Evolutionary conservation across 2,113 vertebrate genomes (phyloP).

Genomic region (Serinus canaria): DNA sequence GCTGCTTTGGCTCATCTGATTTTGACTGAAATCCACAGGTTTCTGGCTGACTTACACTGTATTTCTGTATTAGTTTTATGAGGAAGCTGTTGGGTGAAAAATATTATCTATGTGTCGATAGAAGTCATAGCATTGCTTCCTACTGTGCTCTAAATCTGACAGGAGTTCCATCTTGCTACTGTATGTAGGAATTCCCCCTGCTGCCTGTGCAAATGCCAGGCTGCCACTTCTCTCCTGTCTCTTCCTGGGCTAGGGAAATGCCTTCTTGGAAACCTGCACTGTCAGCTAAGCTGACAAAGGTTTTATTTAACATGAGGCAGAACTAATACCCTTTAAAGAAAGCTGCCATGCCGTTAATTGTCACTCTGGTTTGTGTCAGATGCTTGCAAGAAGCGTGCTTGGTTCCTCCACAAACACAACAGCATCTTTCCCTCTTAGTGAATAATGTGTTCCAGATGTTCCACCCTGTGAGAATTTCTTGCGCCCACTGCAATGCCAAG

Average conservation of each 20-base stretch:
- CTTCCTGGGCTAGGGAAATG: not conserved
- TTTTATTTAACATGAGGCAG: slow-evolving; percentile 35
- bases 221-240: not conserved
- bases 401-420: slow-evolving; percentile 52
- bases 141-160: not conserved
- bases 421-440: slow-evolving; percentile 50
- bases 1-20: not conserved
- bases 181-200: not conserved
- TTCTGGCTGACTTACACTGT: not conserved
- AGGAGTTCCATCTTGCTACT: slow-evolving; percentile 6
- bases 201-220: not conserved
- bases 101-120: not conserved
- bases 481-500: slow-evolving; percentile 8
- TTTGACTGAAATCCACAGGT: slow-evolving; percentile 15
- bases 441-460: slow-evolving; percentile 58
- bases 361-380: slow-evolving; percentile 59
- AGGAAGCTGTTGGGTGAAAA: slow-evolving; percentile 19
- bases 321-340: slow-evolving; percentile 37
- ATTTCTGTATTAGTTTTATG: slow-evolving; percentile 10
- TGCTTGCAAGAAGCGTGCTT: slow-evolving; percentile 38
- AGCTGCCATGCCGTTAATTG: slow-evolving; percentile 27
- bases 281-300: slow-evolving; percentile 12
- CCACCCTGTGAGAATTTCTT: slow-evolving; percentile 57
- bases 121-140: not conserved
- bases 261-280: not conserved